Conservation (phyloP, 2,113 vertebrate genomes). For the Machaerirhynchus nigripectus region DNA sequence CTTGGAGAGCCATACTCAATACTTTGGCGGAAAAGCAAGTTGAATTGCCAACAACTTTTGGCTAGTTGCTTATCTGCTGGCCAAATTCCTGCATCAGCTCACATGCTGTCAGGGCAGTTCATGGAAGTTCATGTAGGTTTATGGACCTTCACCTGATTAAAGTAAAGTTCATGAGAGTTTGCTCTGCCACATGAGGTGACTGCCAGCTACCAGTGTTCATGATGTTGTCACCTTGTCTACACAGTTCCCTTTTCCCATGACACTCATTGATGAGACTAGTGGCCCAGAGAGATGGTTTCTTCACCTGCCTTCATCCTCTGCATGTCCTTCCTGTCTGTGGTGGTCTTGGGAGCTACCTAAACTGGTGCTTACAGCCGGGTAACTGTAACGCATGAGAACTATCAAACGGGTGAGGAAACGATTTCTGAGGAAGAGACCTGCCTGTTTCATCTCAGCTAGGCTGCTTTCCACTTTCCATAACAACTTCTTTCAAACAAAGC, state of each 20-base stretch:
- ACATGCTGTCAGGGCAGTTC: not conserved
- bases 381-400: not conserved
- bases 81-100: not conserved
- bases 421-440: not conserved
- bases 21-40: not conserved
- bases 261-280: not conserved
- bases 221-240: not conserved
- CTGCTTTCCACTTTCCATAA: not conserved
- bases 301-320: not conserved
- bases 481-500: not conserved
- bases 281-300: not conserved
- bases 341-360: not conserved
- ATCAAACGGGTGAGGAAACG: not conserved
- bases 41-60: not conserved
- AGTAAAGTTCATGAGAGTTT: not conserved
- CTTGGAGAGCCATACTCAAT: not conserved
- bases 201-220: not conserved
- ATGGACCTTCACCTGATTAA: not conserved
- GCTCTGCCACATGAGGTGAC: not conserved
- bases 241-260: not conserved
- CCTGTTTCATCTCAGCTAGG: not conserved
- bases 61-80: not conserved
- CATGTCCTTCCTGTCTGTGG: not conserved
- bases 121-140: not conserved
- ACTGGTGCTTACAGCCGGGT: not conserved